phyloP scores from a whole-genome alignment of 1,140 invertebrate species.

The Drosophila tsacasi region DNA sequence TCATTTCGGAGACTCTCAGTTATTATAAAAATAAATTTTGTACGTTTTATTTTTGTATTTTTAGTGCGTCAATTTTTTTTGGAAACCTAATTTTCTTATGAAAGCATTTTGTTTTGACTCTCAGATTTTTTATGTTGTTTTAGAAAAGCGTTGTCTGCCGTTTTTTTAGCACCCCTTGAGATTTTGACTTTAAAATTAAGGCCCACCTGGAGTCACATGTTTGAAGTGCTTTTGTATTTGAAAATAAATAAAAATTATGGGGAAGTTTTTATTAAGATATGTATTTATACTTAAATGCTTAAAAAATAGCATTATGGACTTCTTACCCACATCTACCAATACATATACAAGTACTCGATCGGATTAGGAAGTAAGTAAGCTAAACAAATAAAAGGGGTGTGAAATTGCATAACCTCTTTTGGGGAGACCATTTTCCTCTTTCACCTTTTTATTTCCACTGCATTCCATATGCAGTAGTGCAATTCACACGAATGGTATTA shows the following conservation, averaged over 20 bases:
- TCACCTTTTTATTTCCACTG: neutral
- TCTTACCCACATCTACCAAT: neutral
- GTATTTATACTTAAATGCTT: neutral
- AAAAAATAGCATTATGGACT: neutral
- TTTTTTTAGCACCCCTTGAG: neutral
- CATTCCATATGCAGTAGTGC: neutral
- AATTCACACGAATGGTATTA: neutral
- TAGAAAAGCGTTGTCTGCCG: neutral
- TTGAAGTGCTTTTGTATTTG: neutral
- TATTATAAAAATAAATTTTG: slow-evolving; percentile 12
- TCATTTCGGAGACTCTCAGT: neutral
- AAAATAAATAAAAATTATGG: neutral
- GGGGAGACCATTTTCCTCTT: neutral
- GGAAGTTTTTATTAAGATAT: neutral
- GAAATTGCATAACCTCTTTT: neutral
- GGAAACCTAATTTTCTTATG: slow-evolving; percentile 13
- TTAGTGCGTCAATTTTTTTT: neutral
- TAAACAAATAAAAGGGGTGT: neutral
- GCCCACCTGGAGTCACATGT: neutral
- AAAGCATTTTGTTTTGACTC: slow-evolving; percentile 21
- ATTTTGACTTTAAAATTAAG: slow-evolving; percentile 1
- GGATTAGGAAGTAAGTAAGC: neutral
- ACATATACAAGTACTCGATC: neutral
- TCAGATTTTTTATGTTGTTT: neutral
- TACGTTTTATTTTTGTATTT: slow-evolving; percentile 16